Conservation (phyloP, 1,140 invertebrate genomes). For the Drosophila tani region DNA sequence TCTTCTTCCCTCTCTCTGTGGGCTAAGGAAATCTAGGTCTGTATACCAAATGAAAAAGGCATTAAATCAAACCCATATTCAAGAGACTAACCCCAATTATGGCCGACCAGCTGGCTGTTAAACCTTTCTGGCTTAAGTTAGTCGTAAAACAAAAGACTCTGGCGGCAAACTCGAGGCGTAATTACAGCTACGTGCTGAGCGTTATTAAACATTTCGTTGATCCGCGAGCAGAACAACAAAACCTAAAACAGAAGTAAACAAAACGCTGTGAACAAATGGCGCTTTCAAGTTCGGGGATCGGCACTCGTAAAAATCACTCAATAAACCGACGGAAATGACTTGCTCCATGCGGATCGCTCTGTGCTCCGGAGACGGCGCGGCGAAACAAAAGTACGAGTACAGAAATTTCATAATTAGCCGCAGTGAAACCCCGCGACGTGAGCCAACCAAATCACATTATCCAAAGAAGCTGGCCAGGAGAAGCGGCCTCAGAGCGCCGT, state of each 20-base stretch:
- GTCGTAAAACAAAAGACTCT: conserved; percentile 76
- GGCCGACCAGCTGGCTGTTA: conserved; percentile 40
- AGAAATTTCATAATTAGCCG: conserved; percentile 65
- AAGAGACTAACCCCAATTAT: conserved; percentile 50
- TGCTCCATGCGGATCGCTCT: conserved; percentile 14
- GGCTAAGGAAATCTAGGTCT: conserved; percentile 25
- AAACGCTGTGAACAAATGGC: conserved; percentile 26
- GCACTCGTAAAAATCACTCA: conserved; percentile 60
- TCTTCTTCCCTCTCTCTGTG: background rate
- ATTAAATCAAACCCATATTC: conserved; percentile 38
- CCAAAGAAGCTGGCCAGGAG: conserved; percentile 19
- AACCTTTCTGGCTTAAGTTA: conserved; percentile 49
- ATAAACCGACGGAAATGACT: conserved; percentile 68
- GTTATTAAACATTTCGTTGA: conserved; percentile 47
- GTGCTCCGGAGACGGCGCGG: too few relatives aligned
- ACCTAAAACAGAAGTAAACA: conserved; percentile 41
- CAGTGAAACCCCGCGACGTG: conserved; percentile 46
- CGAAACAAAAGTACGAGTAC: background rate
- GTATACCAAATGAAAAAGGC: conserved; percentile 27
- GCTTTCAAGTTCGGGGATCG: conserved; percentile 32
- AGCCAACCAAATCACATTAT: conserved; percentile 53
- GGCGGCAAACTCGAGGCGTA: conserved; percentile 65
- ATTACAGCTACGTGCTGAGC: conserved; percentile 70
- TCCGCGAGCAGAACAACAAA: conserved; percentile 30
- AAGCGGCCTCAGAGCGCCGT: conserved; percentile 24